phyloP scores from a whole-genome alignment of 1,140 invertebrate genomes.

The Campoletis sonorensis region DNA sequence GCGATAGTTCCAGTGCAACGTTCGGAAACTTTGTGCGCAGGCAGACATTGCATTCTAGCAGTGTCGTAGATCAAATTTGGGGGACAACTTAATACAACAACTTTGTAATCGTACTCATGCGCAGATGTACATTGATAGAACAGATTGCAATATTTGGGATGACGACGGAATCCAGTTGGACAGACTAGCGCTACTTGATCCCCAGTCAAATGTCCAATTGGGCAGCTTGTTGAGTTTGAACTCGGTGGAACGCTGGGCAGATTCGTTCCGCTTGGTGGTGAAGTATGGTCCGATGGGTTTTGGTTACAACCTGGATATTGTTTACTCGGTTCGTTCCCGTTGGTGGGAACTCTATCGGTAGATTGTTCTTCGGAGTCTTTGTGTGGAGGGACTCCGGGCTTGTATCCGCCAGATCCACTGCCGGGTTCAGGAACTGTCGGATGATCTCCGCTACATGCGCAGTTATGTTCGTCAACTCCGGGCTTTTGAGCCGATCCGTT shows the following conservation, averaged over 20 bases:
- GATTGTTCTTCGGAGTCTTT: neutral
- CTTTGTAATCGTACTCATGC: conserved; percentile 75
- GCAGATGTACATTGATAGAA: conserved; percentile 86
- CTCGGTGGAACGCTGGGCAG: neutral
- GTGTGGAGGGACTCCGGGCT: neutral
- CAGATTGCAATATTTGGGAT: conserved; percentile 86
- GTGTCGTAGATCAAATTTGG: conserved; percentile 83
- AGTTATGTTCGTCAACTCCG: too few species aligned
- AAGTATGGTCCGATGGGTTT: neutral
- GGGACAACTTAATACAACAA: conserved; percentile 83
- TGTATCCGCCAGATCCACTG: neutral
- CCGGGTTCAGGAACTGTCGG: neutral
- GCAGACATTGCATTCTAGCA: conserved; percentile 80
- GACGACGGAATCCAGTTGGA: conserved; percentile 85
- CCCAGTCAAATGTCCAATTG: conserved; percentile 58
- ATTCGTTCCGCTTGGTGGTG: neutral
- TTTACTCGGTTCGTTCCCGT: too few species aligned
- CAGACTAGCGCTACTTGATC: conserved; percentile 83
- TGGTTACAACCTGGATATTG: neutral
- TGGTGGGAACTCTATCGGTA: too few species aligned
- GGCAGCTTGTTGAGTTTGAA: conserved; percentile 18
- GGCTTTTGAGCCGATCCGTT: too few species aligned
- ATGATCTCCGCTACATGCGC: too few species aligned
- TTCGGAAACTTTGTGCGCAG: conserved; percentile 75
- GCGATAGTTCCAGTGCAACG: conserved; percentile 78